phyloP scores from a whole-genome alignment of 2,113 vertebrate genomes.

The Anoura caudifer region DNA sequence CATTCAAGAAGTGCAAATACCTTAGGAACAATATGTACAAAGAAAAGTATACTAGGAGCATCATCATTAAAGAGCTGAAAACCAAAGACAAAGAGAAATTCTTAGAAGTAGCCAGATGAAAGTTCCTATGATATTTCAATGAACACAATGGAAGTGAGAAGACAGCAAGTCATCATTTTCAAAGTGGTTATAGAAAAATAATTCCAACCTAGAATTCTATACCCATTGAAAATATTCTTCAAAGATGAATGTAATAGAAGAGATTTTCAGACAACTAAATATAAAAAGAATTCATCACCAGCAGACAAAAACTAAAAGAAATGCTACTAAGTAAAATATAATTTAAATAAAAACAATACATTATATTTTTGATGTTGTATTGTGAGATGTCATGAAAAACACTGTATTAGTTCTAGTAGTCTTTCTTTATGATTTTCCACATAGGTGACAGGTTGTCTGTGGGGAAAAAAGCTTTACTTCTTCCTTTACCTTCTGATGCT shows the following conservation, averaged over 20 bases:
- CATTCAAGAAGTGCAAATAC: neutral
- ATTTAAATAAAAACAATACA: neutral
- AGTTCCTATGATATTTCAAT: neutral
- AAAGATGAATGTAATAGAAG: constrained; percentile 22
- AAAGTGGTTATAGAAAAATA: constrained; percentile 34
- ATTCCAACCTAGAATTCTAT: constrained; percentile 32
- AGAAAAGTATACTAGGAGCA: neutral
- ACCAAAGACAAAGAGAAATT: constrained; percentile 23
- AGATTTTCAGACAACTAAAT: constrained; percentile 5
- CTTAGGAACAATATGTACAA: neutral
- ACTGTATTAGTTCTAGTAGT: neutral
- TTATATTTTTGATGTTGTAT: neutral
- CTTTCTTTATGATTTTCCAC: constrained; percentile 29
- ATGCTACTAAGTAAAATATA: neutral
- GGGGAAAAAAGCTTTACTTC: neutral
- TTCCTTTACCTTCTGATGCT: neutral
- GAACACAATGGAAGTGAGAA: neutral
- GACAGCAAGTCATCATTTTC: constrained; percentile 6
- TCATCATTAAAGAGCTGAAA: neutral
- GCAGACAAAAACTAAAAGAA: neutral
- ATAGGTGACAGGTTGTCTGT: neutral
- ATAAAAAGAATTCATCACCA: constrained; percentile 16
- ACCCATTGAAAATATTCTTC: constrained; percentile 15
- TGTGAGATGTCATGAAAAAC: neutral
- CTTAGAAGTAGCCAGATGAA: neutral